These are phyloP conservation scores for Anhinga rufa DNA, from an alignment of 2,113 vertebrate genomes.

Conservation along the genomic window DNA sequence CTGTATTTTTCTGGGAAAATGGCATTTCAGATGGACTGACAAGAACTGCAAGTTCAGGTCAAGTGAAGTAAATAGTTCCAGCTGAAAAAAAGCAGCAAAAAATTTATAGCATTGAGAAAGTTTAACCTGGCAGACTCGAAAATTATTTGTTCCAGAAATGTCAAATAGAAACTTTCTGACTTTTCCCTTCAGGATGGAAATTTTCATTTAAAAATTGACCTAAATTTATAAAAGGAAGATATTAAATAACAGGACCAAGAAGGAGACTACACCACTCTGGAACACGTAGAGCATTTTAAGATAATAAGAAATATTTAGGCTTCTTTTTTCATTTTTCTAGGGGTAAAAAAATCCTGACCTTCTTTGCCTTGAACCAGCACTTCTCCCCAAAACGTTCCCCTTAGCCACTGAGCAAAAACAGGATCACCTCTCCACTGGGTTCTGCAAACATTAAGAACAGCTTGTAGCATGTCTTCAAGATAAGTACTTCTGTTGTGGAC, in stretches of 20 bases:
- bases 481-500: neutral
- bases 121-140: neutral
- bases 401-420: neutral
- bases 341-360: neutral
- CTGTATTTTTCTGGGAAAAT: neutral
- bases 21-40: neutral
- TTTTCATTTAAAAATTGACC: neutral
- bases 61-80: neutral
- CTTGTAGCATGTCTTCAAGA: neutral
- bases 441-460: neutral
- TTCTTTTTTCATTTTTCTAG: neutral
- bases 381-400: neutral
- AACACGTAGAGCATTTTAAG: neutral
- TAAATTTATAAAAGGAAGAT: neutral
- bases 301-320: neutral
- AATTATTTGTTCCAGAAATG: conserved; percentile 11
- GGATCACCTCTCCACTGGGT: neutral
- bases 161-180: neutral
- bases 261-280: neutral
- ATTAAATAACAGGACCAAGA: neutral
- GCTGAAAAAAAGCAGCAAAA: neutral
- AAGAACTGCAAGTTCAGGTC: neutral
- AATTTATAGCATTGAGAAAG: neutral
- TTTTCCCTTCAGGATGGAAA: neutral
- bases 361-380: neutral